Percentiles rank a stretch among this genome's conserved stretches.
phyloP scores from a whole-genome alignment of 2,797 vertebrate genomes.

The Gymnocypris eckloni region DNA sequence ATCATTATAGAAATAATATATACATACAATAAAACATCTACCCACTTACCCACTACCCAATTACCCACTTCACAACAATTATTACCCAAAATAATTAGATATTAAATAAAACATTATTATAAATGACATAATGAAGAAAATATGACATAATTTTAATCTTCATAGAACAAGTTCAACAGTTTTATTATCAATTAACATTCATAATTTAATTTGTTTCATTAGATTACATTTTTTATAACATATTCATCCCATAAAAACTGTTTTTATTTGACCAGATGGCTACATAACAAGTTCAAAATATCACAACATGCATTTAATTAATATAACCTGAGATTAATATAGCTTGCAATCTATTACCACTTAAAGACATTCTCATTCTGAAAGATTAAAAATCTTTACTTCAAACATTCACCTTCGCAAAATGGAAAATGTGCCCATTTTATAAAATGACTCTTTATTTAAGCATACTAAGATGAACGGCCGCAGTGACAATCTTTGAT shows the following conservation, averaged over 20 bases:
- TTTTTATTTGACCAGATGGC: neutral
- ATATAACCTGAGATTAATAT: neutral
- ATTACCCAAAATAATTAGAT: neutral
- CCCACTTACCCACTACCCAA: too few relatives aligned
- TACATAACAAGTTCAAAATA: neutral
- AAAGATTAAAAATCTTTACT: neutral
- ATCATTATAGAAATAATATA: neutral
- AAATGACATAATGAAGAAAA: neutral
- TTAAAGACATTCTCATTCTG: neutral
- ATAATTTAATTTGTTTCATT: neutral
- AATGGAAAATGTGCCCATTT: neutral
- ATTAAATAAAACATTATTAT: neutral
- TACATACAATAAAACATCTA: neutral
- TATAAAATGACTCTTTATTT: slow-evolving; percentile 63
- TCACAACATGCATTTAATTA: neutral
- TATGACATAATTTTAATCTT: neutral
- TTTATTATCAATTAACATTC: neutral
- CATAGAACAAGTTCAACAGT: neutral
- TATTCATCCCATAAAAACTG: neutral
- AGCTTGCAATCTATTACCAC: neutral
- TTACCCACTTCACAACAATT: neutral
- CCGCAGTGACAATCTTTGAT: slow-evolving; percentile 81
- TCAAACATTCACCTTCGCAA: slow-evolving; percentile 6
- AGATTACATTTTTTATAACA: neutral
- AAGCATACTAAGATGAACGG: slow-evolving; percentile 82